Percentiles rank a stretch among this genome's conserved stretches.
phyloP scores from a whole-genome alignment of 2,888 invertebrate species.

The Sepioteuthis lessoniana region DNA sequence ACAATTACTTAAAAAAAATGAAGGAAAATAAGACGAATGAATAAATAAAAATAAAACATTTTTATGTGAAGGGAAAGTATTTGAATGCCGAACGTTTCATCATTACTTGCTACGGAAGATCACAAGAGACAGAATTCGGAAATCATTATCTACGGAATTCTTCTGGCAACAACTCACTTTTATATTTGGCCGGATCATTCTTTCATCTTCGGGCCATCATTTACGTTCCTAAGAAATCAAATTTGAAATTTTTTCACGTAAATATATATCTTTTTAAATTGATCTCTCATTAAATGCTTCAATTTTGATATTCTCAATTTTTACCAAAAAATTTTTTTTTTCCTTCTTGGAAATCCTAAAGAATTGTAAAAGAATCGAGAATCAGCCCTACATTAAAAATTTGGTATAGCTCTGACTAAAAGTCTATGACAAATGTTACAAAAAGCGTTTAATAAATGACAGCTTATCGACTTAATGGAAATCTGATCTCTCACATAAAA shows the following conservation, averaged over 20 bases:
- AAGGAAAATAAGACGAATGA: not conserved
- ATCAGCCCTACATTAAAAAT: too few relatives aligned
- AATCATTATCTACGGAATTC: not conserved
- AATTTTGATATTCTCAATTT: not conserved
- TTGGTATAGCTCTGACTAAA: too few relatives aligned
- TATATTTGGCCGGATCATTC: not conserved
- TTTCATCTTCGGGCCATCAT: not conserved
- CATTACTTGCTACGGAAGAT: conserved; percentile 8
- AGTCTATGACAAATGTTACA: too few relatives aligned
- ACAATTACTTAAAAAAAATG: not conserved
- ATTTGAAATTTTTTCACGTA: not conserved
- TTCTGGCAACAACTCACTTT: not conserved
- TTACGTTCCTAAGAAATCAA: not conserved
- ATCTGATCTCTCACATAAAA: too few relatives aligned
- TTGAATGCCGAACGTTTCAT: not conserved
- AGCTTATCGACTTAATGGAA: too few relatives aligned
- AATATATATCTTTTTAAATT: not conserved
- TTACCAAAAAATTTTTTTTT: not conserved
- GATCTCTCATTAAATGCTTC: not conserved
- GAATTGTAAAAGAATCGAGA: too few relatives aligned
- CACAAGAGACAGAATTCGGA: conserved; percentile 33
- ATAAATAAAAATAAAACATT: not conserved
- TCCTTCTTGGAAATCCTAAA: too few relatives aligned
- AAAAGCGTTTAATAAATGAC: too few relatives aligned
- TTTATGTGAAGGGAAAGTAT: not conserved